Evolutionary conservation across 2,888 invertebrate species (phyloP), one percentile per base, ranked within the genome.

Genomic region (Schrankia costaestrigalis): DNA sequence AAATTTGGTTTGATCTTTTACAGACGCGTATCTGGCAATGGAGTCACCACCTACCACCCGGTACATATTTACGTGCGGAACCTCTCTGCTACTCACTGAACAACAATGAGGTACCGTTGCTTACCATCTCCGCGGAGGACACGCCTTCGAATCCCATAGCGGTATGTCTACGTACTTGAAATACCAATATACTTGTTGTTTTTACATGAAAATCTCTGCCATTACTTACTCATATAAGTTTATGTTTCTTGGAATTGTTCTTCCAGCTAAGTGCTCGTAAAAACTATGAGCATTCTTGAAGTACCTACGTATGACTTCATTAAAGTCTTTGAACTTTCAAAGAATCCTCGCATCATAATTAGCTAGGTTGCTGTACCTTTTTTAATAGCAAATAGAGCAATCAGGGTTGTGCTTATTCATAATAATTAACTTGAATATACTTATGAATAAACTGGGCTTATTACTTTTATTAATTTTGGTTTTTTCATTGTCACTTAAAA

Each of bases 71-170:
- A 45, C 89, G 91, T 2, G 89, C 89, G 21, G 93, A 94, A 60
- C 89, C 90, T 2, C 84, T 95, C 21, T 94, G 94, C 70, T 87
- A 91, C 49, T 93, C 93, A 7, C 77, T 95, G 18, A 91, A 92
- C 56, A 91, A 89, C 42, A 95, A 95, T 71, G 90, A 91, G 58
- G 90, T 94, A 25, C 94, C 94, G 15, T 61, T 96, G 27, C 70
- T 96, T 11, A 95, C 96, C 2, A 90, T 96, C 33, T 94, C 95
- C 12, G 90, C 90, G 7, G 88, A 90, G 8, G 90, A 91, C 44
- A 76, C 84, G 3, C 77, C 81, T 4, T 58, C 67, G 9, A 90
- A 90, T 65, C 90, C 90, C 18, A 86, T 91, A 21, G 82, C 87
- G 69, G 92, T 91, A 57, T 48, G 68, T 54, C 33, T 22, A n/a